These are phyloP conservation scores for Drosophila austrosaltans DNA, from an alignment of 2,888 invertebrate genomes.

Conservation along the genomic window DNA sequence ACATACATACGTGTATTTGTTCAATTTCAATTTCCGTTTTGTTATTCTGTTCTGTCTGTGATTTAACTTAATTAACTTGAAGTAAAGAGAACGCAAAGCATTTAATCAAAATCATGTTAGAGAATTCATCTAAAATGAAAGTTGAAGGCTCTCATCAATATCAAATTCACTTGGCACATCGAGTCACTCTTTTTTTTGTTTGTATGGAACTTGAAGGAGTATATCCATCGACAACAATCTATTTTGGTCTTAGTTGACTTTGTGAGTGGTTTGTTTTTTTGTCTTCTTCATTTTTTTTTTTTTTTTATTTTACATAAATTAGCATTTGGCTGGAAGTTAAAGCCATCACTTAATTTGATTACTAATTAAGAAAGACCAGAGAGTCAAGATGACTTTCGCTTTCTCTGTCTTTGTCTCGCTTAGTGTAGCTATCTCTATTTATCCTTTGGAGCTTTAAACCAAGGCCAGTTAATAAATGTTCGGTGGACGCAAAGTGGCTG, in stretches of 20 bases:
- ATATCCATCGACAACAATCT: background rate
- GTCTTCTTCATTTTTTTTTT: background rate
- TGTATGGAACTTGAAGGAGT: no score
- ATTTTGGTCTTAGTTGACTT: conserved; percentile 2
- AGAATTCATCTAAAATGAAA: no score
- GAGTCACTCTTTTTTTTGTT: no score
- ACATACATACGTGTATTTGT: no score
- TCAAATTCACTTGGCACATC: no score
- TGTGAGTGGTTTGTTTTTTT: background rate
- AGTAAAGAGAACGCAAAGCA: no score
- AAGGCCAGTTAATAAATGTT: conserved; percentile 52
- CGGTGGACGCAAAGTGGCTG: conserved; percentile 19
- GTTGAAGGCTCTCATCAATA: no score
- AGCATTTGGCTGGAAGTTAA: conserved; percentile 21
- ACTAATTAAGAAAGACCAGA: conserved; percentile 54
- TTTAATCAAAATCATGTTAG: no score
- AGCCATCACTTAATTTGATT: conserved; percentile 24
- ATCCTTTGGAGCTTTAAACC: background rate
- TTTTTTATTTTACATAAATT: conserved; percentile 21
- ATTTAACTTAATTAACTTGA: no score
- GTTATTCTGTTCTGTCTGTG: no score
- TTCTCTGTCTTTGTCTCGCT: background rate
- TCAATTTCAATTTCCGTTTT: no score
- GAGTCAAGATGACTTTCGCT: background rate
- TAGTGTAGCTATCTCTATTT: background rate